phyloP scores from a whole-genome alignment of 2,113 vertebrate genomes.

The Sinocyclocheilus rhinocerous region DNA sequence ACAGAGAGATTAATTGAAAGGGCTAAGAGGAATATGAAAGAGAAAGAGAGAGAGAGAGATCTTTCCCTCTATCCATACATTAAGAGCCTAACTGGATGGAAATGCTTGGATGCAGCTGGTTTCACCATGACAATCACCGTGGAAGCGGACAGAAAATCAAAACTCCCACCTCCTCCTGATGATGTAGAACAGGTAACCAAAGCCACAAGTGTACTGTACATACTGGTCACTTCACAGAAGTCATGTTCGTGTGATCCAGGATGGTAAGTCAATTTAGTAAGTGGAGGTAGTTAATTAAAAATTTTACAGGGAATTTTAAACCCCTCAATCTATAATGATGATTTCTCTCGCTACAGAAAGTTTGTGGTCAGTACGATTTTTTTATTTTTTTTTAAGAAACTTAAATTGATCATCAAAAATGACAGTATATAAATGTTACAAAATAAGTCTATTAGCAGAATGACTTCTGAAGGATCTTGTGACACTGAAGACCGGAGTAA shows the following conservation, averaged over 20 bases:
- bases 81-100: constrained; percentile 37
- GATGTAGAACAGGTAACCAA: neutral
- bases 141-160: constrained; percentile 37
- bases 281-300: neutral
- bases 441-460: too few species aligned
- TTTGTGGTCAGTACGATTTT: neutral
- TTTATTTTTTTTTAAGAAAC: neutral
- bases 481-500: too few species aligned
- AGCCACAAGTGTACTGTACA: neutral
- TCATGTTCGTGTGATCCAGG: neutral
- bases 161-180: constrained; percentile 28
- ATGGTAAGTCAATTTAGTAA: neutral
- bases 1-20: constrained; percentile 12
- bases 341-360: neutral
- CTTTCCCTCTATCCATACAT: constrained; percentile 30
- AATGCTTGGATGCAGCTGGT: constrained; percentile 58
- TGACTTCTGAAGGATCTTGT: too few species aligned
- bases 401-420: neutral
- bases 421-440: neutral
- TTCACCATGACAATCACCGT: constrained; percentile 52
- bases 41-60: constrained; percentile 55
- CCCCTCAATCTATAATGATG: neutral
- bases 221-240: neutral
- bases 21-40: constrained; percentile 16
- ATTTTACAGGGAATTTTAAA: neutral